A percentile compares a stretch with the other conserved stretches of the same genome.
phyloP scores from a whole-genome alignment of 2,797 vertebrate genomes.

The Arnoldichthys spilopterus region DNA sequence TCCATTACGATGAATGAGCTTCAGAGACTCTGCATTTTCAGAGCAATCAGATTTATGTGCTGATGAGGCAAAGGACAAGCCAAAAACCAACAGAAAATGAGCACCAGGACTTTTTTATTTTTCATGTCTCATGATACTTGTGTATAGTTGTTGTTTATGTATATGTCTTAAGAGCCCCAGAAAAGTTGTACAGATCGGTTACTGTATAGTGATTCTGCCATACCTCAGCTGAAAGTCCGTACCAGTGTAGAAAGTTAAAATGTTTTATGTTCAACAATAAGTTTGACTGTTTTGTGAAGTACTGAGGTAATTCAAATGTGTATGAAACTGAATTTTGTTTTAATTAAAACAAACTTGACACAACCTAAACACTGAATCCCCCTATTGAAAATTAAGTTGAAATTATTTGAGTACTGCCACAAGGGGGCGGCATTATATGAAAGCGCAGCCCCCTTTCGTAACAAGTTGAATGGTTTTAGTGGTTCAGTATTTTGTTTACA shows the following conservation, averaged over 20 bases:
- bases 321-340: constrained; percentile 10
- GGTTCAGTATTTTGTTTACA: neutral
- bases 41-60: neutral
- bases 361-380: no score
- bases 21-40: neutral
- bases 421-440: neutral
- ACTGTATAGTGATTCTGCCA: constrained; percentile 7
- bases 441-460: neutral
- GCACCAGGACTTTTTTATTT: neutral
- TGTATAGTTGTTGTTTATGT: constrained; percentile 5
- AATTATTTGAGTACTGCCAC: neutral
- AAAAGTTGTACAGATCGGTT: constrained; percentile 17
- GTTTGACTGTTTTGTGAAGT: constrained; percentile 13
- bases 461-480: neutral
- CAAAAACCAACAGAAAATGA: neutral
- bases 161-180: neutral
- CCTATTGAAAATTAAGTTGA: neutral
- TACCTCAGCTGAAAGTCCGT: neutral
- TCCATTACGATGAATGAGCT: constrained; percentile 95
- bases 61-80: neutral
- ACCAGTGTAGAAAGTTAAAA: constrained; percentile 4
- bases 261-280: neutral
- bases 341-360: constrained; percentile 6
- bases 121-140: neutral
- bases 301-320: constrained; percentile 4